Conservation (phyloP, 2,113 vertebrate species). For the Azemiops feae region DNA sequence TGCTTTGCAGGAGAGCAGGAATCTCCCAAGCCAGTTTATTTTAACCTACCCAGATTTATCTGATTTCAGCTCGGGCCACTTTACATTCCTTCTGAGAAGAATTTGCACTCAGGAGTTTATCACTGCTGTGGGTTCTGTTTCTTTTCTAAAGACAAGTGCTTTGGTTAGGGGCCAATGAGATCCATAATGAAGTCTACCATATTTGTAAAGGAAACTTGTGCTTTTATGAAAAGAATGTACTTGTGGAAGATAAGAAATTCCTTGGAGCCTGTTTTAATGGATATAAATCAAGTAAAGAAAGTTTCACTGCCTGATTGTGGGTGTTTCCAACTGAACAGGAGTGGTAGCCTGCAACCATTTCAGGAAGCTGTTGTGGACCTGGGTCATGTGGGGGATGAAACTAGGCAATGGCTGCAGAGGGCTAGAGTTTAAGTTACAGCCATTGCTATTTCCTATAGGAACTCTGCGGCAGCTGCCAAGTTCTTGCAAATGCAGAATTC, state of each 20-base stretch:
- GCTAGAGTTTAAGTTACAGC: background rate
- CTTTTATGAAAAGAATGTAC: background rate
- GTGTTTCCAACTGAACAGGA: constrained; percentile 6
- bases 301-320: background rate
- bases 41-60: background rate
- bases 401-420: background rate
- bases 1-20: background rate
- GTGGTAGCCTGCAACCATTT: background rate
- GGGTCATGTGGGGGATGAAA: background rate
- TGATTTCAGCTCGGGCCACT: background rate
- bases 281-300: background rate
- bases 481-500: background rate
- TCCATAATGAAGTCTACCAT: background rate
- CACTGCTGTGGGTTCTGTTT: background rate
- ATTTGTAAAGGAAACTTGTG: background rate
- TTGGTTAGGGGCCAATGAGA: constrained; percentile 8
- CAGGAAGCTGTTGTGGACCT: background rate
- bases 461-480: background rate
- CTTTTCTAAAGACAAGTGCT: constrained; percentile 4
- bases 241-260: constrained; percentile 7
- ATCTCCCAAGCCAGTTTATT: background rate
- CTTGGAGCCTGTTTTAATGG: background rate
- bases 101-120: background rate
- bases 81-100: background rate
- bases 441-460: background rate